Base-by-base conservation (phyloP, 1,140 invertebrate species). In the Bombus affinis region DNA sequence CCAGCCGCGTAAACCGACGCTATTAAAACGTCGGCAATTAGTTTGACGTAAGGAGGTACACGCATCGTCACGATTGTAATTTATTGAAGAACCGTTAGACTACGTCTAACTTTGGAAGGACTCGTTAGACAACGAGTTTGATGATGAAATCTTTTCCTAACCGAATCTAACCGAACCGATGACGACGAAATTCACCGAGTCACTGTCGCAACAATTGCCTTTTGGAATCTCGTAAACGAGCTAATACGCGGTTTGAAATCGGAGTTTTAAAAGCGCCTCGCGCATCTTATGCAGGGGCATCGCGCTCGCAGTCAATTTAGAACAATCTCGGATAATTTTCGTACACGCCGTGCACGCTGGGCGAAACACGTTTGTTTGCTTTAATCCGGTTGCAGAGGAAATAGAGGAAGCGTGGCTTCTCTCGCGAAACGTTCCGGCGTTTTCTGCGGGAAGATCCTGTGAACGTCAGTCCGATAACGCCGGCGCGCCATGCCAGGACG, bases 21-120 rank as follows among this genome's bases (percentile, higher is more conserved):
- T 91, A 91, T 94, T 92, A 93, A 93, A 93, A 91, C 85, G 90
- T 89, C 88, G 81, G 92, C 88, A 90, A 88, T 91, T 91, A 89
- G 89, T 92, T 92, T 90, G 77, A 92, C 88, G 86, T 86, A 85
- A 15, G 65, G 89, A 18, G n/a, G 88, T 85, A 44, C 47, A 65
- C 62, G 66, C 47, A 70, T 47, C 73, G 59, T 75, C 47, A 75
- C 59, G 59, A 75, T 82, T 44, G 37, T 32, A 65, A 82, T 62
- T 84, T 71, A 79, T 84, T 70, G 73, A 74, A 68, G 62, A 83
- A 75, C 28, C 39, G 15, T 47, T 44, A 42, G 44, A 3, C 13
- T 70, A 1, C 65, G 15, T 2, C n/a, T 18, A 70, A 70, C 70
- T 81, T 62, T 28, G 1, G 15, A 32, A n/a, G n/a, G 42, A 47